Evolutionary conservation across 2,113 vertebrate species (phyloP).

Genomic region (Isurus oxyrinchus): DNA sequence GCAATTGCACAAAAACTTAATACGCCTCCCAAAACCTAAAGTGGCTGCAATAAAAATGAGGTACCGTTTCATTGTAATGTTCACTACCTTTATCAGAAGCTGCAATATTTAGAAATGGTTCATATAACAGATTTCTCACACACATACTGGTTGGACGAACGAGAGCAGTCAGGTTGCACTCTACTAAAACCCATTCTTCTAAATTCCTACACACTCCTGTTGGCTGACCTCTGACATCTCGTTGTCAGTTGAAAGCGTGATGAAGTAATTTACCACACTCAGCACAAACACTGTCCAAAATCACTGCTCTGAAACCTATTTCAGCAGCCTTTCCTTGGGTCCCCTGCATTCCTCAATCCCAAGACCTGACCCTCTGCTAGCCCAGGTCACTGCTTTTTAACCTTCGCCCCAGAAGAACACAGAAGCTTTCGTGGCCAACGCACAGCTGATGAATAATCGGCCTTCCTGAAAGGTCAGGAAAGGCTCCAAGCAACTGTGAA

Average conservation of each 20-base stretch:
- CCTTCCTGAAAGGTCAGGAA: not conserved
- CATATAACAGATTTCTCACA: not conserved
- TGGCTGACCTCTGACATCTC: not conserved
- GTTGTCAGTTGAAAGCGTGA: not conserved
- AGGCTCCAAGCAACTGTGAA: not conserved
- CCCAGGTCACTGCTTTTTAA: slow-evolving; percentile 2
- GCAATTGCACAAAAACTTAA: not conserved
- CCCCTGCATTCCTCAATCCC: not conserved
- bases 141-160: not conserved
- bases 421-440: not conserved
- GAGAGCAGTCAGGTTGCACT: not conserved
- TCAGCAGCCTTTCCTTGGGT: not conserved
- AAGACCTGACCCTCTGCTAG: not conserved
- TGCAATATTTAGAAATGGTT: not conserved
- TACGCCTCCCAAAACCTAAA: not conserved
- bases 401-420: not conserved
- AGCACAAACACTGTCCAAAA: slow-evolving; percentile 15
- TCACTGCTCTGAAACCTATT: not conserved
- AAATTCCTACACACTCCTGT: not conserved
- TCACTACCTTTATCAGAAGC: not conserved
- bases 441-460: not conserved
- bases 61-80: not conserved
- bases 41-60: not conserved
- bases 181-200: not conserved
- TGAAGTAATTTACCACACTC: not conserved